Base-by-base conservation (phyloP, 2,113 vertebrate genomes). In the Marmota monax region DNA sequence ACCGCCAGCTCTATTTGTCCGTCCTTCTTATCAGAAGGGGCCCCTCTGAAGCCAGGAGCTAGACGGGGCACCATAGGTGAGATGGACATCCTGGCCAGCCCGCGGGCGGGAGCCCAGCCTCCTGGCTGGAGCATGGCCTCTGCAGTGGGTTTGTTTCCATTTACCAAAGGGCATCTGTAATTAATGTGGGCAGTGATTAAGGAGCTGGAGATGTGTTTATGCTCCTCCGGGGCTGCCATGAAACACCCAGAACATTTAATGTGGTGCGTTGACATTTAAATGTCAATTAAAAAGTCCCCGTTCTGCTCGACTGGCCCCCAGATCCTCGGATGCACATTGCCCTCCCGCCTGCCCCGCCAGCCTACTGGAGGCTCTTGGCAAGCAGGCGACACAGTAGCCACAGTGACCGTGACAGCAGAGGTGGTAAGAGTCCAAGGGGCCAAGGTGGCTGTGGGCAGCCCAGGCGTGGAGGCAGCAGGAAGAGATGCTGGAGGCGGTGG, bases 211-310 rank as follows among this genome's bases (percentile, higher is more conserved):
- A 92, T 94, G 45, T 96, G 95, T 97, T 98, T 97, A 96, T 97
- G 69, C 70, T 97, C 98, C 97, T 97, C 37, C 6, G 51, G 88
- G 90, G 95, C 93, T 96, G 85, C 23, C 69, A 92, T 97, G 96
- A 97, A 98, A 97, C 83, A 77, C 91, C 90, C 73, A 37, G 98
- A 96, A 96, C 88, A 97, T 97, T 98, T 97, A 98, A 97, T 92
- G 94, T 16, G 89, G 95, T 42, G 23, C 77, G 25, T 65, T 98
- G 98, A 97, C 97, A 98, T 98, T 98, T 98, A 98, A 98, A 98
- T 98, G 96, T 96, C 98, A 98, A 70, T 98, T 98, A 98, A 92
- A 95, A 98, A 97, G 85, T 92, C 80, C 98, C 95, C 29, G n/a
- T 94, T 97, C 96, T 96, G 97, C 95, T 89, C 91, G 92, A 61